A percentile compares a stretch with the other conserved stretches of the same genome.
These are phyloP conservation scores for Tholera decimalis DNA, from an alignment of 2,888 invertebrate species.

Conservation along the genomic window DNA sequence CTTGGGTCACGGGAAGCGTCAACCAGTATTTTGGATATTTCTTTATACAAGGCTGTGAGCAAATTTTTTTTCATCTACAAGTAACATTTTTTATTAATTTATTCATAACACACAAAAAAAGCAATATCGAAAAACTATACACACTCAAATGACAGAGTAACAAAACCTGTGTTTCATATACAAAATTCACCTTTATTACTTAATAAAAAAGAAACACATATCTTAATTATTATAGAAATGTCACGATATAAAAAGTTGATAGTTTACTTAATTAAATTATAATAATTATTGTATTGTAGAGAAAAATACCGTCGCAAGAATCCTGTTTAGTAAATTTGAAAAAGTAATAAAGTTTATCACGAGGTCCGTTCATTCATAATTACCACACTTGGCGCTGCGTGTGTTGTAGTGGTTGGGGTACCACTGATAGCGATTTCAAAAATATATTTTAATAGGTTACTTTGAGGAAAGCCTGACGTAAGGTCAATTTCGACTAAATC, in stretches of 20 bases:
- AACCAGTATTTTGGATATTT: too few species aligned
- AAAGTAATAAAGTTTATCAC: constrained; percentile 50
- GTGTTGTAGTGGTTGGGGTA: constrained; percentile 19
- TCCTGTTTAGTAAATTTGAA: constrained; percentile 61
- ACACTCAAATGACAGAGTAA: too few species aligned
- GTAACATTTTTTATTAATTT: too few species aligned
- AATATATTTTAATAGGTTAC: not conserved
- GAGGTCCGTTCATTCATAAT: constrained; percentile 65
- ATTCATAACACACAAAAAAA: too few species aligned
- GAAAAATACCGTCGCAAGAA: constrained; percentile 44
- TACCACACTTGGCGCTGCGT: constrained; percentile 62
- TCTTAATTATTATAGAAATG: constrained; percentile 39
- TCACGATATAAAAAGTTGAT: constrained; percentile 25
- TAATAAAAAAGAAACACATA: constrained; percentile 42
- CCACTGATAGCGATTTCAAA: constrained; percentile 31
- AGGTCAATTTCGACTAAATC: too few species aligned
- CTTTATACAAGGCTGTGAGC: too few species aligned
- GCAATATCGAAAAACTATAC: too few species aligned
- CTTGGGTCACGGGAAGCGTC: too few species aligned
- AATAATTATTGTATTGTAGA: constrained; percentile 44
- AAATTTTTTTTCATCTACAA: too few species aligned
- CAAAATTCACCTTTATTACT: constrained; percentile 38
- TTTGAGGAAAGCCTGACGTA: too few species aligned
- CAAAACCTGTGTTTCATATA: constrained; percentile 29
- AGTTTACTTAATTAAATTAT: constrained; percentile 42